Evolutionary conservation across 2,888 invertebrate genomes (phyloP).

Genomic region (Toxonevra muliebris): DNA sequence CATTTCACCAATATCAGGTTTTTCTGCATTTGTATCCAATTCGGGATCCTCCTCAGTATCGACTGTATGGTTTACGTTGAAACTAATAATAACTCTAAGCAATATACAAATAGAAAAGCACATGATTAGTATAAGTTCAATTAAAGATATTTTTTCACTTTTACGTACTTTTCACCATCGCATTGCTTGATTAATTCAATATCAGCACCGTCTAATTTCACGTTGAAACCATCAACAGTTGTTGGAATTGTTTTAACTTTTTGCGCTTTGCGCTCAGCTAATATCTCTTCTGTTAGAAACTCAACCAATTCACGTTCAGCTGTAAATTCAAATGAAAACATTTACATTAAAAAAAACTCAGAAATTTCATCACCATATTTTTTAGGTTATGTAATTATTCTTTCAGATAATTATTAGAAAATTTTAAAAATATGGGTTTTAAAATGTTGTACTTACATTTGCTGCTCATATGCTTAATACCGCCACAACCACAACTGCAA

Average conservation of each 20-base stretch:
- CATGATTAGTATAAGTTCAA: neutral
- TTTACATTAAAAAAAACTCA: conserved; percentile 14
- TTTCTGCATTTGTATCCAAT: conserved; percentile 70
- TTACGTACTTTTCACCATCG: conserved; percentile 70
- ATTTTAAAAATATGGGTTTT: neutral
- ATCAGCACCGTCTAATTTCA: conserved; percentile 83
- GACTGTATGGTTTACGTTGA: conserved; percentile 96
- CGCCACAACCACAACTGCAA: conserved; percentile 76
- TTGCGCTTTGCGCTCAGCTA: conserved; percentile 86
- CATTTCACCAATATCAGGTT: conserved; percentile 83
- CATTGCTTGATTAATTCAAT: conserved; percentile 80
- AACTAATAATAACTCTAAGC: conserved; percentile 73
- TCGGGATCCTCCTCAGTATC: conserved; percentile 81
- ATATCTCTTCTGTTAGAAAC: conserved; percentile 92
- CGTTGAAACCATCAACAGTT: conserved; percentile 82
- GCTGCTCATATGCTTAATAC: conserved; percentile 73
- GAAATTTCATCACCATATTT: conserved; percentile 29
- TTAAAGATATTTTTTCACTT: neutral
- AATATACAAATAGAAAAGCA: neutral
- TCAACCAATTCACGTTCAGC: conserved; percentile 88
- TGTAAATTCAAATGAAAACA: conserved; percentile 58
- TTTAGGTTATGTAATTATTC: conserved; percentile 57
- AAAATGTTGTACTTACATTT: conserved; percentile 70
- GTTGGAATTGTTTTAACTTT: conserved; percentile 78
- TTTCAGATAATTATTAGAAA: neutral